These are phyloP conservation scores for Trachythela sp. DNA, from an alignment of 64 coral and sea anemone genomes.

Conservation along the genomic window DNA sequence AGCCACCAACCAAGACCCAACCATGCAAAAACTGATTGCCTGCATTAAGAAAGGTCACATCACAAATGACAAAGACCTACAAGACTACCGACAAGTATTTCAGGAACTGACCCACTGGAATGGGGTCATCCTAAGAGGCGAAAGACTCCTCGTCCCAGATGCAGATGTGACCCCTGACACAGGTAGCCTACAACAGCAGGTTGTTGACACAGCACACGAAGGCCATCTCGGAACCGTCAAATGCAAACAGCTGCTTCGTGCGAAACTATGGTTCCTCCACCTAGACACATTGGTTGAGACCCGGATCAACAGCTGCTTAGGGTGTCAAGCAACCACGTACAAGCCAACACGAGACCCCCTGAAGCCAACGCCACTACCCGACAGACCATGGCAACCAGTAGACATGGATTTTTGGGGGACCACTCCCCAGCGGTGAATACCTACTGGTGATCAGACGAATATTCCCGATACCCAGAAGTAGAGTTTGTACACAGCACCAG, in stretches of 20 bases:
- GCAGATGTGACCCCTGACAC: not conserved
- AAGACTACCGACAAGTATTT: not conserved
- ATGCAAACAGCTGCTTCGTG: conserved; percentile 23
- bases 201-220: not conserved
- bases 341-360: conserved; percentile 12
- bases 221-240: conserved; percentile 22
- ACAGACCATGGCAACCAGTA: not conserved
- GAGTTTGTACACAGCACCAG: too few species aligned
- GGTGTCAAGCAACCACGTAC: conserved; percentile 34
- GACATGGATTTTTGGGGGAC: conserved; percentile 41
- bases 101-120: conserved; percentile 22
- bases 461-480: too few species aligned
- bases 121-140: not conserved
- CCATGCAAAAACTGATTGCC: not conserved
- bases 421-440: not conserved
- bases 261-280: conserved; percentile 25
- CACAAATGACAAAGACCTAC: not conserved
- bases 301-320: not conserved
- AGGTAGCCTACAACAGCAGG: conserved; percentile 4
- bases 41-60: conserved; percentile 25
- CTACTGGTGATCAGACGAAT: too few species aligned
- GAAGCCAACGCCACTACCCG: conserved; percentile 19
- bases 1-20: not conserved
- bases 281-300: not conserved
- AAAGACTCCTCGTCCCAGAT: conserved; percentile 8